A percentile compares a stretch with the other conserved stretches of the same genome.
phyloP scores from a whole-genome alignment of 2,797 vertebrate species.

The Myiothlypis chrysogaster region DNA sequence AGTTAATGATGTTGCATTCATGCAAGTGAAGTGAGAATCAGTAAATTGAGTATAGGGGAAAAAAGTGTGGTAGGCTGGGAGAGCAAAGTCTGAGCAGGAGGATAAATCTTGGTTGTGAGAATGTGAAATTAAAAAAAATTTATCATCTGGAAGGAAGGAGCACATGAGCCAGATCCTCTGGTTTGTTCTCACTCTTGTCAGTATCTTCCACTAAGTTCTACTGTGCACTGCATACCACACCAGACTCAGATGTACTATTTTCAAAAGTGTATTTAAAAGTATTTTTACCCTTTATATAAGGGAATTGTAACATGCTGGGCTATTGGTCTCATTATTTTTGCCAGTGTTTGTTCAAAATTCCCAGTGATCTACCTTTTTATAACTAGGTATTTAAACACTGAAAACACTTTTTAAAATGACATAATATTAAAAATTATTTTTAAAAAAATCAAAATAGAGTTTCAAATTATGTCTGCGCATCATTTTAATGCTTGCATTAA shows the following conservation, averaged over 20 bases:
- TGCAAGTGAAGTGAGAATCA: not conserved
- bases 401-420: not conserved
- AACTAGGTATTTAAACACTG: not conserved
- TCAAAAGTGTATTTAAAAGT: not conserved
- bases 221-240: not conserved
- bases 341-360: not conserved
- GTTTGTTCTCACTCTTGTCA: not conserved
- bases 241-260: not conserved
- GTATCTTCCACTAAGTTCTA: not conserved
- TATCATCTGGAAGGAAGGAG: not conserved
- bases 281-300: not conserved
- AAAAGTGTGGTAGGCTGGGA: not conserved
- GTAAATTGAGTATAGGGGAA: not conserved
- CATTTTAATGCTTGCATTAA: not conserved
- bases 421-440: rapidly evolving
- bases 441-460: rapidly evolving
- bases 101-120: not conserved
- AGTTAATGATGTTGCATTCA: not conserved
- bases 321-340: not conserved
- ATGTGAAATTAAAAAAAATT: not conserved
- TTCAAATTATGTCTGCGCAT: not conserved
- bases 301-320: not conserved
- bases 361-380: not conserved
- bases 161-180: not conserved
- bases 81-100: not conserved